Conservation (phyloP, 2,113 vertebrate genomes). For the Oenanthe oenanthe region DNA sequence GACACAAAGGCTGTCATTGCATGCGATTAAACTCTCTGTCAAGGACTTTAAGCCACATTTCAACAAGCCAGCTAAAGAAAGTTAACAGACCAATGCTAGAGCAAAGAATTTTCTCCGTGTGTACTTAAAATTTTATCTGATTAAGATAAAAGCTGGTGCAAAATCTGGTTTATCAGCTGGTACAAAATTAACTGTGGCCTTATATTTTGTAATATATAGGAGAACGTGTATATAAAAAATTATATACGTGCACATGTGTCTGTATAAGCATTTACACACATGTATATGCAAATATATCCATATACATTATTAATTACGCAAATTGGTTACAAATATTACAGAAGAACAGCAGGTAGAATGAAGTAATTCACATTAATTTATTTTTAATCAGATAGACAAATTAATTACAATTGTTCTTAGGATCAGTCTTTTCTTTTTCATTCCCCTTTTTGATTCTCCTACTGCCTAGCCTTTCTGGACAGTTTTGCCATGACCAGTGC, state of each 20-base stretch:
- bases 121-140: not conserved
- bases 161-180: not conserved
- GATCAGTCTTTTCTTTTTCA: not conserved
- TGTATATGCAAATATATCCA: not conserved
- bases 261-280: not conserved
- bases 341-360: not conserved
- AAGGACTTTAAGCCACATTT: slow-evolving; percentile 40
- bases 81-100: not conserved
- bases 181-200: not conserved
- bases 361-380: not conserved
- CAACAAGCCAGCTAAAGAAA: not conserved
- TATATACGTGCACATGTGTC: rapidly evolving
- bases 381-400: not conserved
- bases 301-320: not conserved
- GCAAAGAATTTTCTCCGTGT: not conserved
- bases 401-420: not conserved
- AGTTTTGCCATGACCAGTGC: not conserved
- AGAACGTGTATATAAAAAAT: not conserved
- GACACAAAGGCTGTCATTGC: not conserved
- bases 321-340: not conserved
- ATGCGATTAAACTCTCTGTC: slow-evolving; percentile 3
- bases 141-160: not conserved
- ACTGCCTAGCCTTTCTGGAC: not conserved
- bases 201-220: not conserved
- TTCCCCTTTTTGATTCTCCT: not conserved